Evolutionary conservation across 2,113 vertebrate species (phyloP), one percentile per base, ranked within the genome.

Genomic region (Sinocyclocheilus grahami): DNA sequence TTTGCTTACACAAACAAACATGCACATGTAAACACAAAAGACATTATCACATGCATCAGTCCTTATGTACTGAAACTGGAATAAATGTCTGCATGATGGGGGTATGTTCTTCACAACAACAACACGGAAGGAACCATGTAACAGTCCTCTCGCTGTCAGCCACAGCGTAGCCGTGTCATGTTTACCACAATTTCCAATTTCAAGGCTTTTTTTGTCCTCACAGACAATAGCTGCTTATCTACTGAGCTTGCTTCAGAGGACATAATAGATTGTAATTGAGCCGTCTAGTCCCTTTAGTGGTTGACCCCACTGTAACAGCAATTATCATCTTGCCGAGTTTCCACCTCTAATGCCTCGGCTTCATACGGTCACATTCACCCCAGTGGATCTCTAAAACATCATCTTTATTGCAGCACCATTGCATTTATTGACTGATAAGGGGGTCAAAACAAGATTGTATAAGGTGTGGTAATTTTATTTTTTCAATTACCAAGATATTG

Each of bases 261-360:
- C 16, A 82, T 89, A 82, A 87, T 82, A 84, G 82, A 86, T 78
- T 85, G 82, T 87, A 86, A 89, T 89, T 89, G 82, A 85, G 85
- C 48, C 33, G 3, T 60, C 71, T 85, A 39, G 72, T 87, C 78
- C 78, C 72, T 89, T 89, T 65, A 37, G 85, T 82, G 71, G 72
- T 71, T 89, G 88, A 89, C 88, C 88, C 76, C 71, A n/a, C 69
- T 87, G 87, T 87, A 84, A 81, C 86, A 79, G 76, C 76, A 87
- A 82, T 87, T 87, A 89, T 85, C 85, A 85, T 82, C 71, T 87
- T 84, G 81, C 77, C 78, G 51, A 85, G 39, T 82, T 75, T 55
- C 62, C 78, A 74, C 78, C 81, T 89, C 63, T 85, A 89, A 84
- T 53, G 39, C 58, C 71, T 51, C 20, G 9, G 78, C 76, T 87